Percentiles rank a stretch among this genome's conserved stretches.
phyloP scores from a whole-genome alignment of 2,113 vertebrate species.

The Dendropsophus ebraccatus region DNA sequence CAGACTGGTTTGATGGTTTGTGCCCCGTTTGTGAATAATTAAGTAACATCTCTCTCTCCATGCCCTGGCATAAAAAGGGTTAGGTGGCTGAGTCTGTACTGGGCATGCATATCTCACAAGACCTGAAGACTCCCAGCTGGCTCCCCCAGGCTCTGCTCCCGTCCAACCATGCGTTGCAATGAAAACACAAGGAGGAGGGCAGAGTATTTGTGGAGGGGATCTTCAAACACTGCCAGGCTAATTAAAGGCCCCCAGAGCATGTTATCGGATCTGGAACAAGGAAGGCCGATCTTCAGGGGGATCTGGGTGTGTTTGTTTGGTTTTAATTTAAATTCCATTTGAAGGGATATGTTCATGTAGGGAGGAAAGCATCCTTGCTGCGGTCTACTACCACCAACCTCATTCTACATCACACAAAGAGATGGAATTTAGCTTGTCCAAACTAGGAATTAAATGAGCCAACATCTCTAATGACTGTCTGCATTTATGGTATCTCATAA shows the following conservation, averaged over 20 bases:
- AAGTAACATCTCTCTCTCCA: neutral
- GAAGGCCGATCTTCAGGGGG: conserved; percentile 26
- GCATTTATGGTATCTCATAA: too few relatives aligned
- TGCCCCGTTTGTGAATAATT: neutral
- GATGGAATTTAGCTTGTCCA: too few relatives aligned
- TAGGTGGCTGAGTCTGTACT: neutral
- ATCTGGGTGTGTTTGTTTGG: conserved; percentile 52
- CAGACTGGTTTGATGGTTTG: too few relatives aligned
- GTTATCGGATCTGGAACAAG: conserved; percentile 51
- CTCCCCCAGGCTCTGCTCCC: neutral
- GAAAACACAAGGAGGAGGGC: conserved; percentile 40
- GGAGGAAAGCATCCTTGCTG: conserved; percentile 34
- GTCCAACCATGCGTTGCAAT: conserved; percentile 50
- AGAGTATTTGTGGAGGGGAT: conserved; percentile 49
- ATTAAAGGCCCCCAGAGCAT: conserved; percentile 55
- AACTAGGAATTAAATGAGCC: too few relatives aligned
- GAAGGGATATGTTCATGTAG: conserved; percentile 11
- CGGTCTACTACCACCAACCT: neutral
- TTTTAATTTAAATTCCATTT: conserved; percentile 58
- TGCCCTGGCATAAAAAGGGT: neutral
- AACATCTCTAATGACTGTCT: too few relatives aligned
- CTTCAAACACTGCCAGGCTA: conserved; percentile 39
- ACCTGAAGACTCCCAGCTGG: conserved; percentile 44
- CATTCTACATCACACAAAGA: neutral
- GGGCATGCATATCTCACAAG: neutral